These are phyloP conservation scores for Xiphias gladius DNA, from an alignment of 2,113 vertebrate species.

Conservation along the genomic window DNA sequence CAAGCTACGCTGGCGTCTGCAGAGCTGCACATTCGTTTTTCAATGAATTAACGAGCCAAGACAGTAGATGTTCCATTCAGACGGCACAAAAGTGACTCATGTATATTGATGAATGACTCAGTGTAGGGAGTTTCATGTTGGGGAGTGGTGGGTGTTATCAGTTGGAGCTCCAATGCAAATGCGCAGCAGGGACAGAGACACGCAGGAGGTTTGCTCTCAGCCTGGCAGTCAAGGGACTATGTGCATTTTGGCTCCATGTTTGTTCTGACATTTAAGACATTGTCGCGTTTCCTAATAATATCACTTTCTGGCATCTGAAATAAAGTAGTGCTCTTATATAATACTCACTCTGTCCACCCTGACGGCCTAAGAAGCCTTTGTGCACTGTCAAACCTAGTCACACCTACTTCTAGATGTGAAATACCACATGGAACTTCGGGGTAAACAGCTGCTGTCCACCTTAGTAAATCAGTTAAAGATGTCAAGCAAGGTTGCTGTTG, in stretches of 20 bases:
- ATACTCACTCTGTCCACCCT: neutral
- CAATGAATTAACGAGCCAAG: slow-evolving; percentile 70
- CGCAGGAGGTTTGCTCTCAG: slow-evolving; percentile 32
- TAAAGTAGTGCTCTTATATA: neutral
- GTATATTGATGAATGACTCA: slow-evolving; percentile 71
- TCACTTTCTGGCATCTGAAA: neutral
- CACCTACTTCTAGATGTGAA: neutral
- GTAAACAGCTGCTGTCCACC: neutral
- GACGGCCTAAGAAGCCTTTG: neutral
- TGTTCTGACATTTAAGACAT: neutral
- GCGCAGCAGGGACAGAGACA: slow-evolving; percentile 4
- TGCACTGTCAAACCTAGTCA: neutral
- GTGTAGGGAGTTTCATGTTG: slow-evolving; percentile 49
- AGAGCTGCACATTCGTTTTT: slow-evolving; percentile 44
- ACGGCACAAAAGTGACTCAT: slow-evolving; percentile 67
- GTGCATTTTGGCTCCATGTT: neutral
- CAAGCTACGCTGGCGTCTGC: slow-evolving; percentile 23
- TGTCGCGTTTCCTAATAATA: neutral
- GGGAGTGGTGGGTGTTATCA: slow-evolving; percentile 46
- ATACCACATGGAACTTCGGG: neutral
- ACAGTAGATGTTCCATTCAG: slow-evolving; percentile 65
- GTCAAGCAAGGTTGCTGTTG: neutral
- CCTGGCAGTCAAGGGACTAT: too few relatives aligned
- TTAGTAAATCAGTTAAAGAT: neutral
- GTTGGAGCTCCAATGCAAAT: slow-evolving; percentile 46